Evolutionary conservation across 92 coral and sea anemone species (phyloP), one percentile per base, ranked within the genome.

Genomic region (Umimayanthus kanabou): DNA sequence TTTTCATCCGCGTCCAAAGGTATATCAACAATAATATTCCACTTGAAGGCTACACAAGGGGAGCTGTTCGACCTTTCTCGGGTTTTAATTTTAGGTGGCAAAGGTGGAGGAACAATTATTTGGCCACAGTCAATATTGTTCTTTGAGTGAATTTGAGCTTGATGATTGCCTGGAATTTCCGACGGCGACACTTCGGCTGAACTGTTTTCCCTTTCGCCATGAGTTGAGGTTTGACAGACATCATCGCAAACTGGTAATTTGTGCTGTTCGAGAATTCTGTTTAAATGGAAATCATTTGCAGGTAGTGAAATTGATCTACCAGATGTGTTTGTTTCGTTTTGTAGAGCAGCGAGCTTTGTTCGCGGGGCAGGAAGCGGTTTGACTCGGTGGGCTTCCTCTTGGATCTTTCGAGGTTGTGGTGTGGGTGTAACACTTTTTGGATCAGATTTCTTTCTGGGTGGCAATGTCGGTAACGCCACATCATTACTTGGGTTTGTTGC

Each of bases 331-430:
- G 40, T 13, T 26, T 67, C 45, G 4, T 67, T 67, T 45, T 82
- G 6, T 69, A 73, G 11, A 28, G 25, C 45, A 50, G 69, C 64
- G 4, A 78, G 66, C 67, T 69, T 69, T 70, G 40, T n/a, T 83
- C 87, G 78, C 25, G 87, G 87, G 15, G 78, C 78, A 83, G 87
- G 87, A 83, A 83, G 39, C 28, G 87, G 87, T 70, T 69, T 83
- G 16, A 69, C 8, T 71, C 87, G 78, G 37, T 39, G 85, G 76
- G 66, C 85, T 18, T 65, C 78, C 65, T 74, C 66, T 4, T 1
- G 49, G 22, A 42, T 16, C 67, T 69, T 83, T 30, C 87, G 65
- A 1, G 87, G 87, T 69, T 25, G 49, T 14, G 87, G 87, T 9
- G 42, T 83, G 33, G 87, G 87, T 14, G 47, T n/a, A 45, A 69